phyloP scores from a whole-genome alignment of 2,797 vertebrate species.

The Gambusia yucatana region DNA sequence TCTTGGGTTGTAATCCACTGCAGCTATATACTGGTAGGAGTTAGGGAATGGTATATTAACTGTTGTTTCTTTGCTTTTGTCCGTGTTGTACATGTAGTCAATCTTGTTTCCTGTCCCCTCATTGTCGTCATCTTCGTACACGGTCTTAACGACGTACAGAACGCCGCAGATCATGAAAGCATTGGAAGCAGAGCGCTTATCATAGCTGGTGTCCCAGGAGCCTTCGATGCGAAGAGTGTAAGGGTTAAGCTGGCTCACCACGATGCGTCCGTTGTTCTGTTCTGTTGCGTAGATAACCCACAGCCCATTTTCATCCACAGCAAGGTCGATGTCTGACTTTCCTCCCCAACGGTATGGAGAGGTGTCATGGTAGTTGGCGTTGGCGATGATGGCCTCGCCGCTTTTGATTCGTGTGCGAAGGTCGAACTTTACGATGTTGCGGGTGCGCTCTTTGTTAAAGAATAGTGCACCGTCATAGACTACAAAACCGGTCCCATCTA shows the following conservation, averaged over 20 bases:
- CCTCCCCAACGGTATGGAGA: slow-evolving; percentile 86
- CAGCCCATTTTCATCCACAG: slow-evolving; percentile 84
- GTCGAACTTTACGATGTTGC: slow-evolving; percentile 98
- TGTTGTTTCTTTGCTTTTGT: slow-evolving; percentile 91
- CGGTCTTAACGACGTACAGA: slow-evolving; percentile 92
- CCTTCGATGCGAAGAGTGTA: slow-evolving; percentile 85
- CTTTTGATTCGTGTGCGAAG: slow-evolving; percentile 97
- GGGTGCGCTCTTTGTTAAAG: slow-evolving; percentile 98
- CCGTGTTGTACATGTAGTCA: slow-evolving; percentile 97
- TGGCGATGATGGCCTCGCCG: slow-evolving; percentile 97
- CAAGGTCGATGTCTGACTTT: slow-evolving; percentile 85
- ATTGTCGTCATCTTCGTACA: slow-evolving; percentile 98
- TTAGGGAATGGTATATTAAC: slow-evolving; percentile 95
- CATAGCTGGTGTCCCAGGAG: slow-evolving; percentile 84
- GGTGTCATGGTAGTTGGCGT: slow-evolving; percentile 86
- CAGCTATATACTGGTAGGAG: slow-evolving; percentile 98
- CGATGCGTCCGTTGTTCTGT: slow-evolving; percentile 84
- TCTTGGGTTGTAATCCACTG: slow-evolving; percentile 99
- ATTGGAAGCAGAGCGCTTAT: slow-evolving; percentile 84
- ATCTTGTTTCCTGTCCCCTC: slow-evolving; percentile 99
- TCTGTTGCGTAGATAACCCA: slow-evolving; percentile 87
- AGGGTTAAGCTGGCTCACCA: slow-evolving; percentile 86
- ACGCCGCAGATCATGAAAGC: slow-evolving; percentile 87
- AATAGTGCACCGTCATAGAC: slow-evolving; percentile 97
- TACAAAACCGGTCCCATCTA: slow-evolving; percentile 97